These are phyloP conservation scores for Cheirogaleus medius DNA, from an alignment of 2,113 vertebrate genomes.

Conservation along the genomic window DNA sequence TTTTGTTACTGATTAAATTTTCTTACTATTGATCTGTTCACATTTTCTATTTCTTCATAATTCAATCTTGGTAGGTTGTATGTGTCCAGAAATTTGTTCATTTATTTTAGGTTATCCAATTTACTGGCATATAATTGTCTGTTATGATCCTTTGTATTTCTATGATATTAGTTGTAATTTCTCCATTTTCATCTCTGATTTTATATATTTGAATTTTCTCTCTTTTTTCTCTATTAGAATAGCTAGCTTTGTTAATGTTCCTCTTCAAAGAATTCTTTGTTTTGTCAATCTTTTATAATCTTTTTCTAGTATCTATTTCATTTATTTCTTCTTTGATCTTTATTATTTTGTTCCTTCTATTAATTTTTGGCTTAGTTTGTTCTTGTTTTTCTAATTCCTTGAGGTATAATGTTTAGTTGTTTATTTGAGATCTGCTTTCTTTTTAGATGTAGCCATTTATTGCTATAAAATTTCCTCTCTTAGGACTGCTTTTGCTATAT, in stretches of 20 bases:
- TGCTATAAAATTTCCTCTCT: neutral
- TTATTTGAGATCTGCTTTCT: neutral
- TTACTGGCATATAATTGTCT: neutral
- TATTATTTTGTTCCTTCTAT: neutral
- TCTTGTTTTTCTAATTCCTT: neutral
- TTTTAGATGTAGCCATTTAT: neutral
- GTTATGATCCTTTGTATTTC: neutral
- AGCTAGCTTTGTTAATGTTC: neutral
- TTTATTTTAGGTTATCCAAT: neutral
- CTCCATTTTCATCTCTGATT: neutral
- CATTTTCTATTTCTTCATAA: neutral
- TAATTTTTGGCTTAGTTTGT: neutral
- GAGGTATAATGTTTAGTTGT: neutral
- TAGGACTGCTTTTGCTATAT: neutral
- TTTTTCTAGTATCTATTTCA: neutral
- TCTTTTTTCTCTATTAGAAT: neutral
- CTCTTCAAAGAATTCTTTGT: neutral
- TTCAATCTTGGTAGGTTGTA: neutral
- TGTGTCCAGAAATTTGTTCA: neutral
- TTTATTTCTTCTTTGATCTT: neutral
- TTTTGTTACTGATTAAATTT: neutral
- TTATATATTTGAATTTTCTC: neutral
- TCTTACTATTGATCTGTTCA: neutral
- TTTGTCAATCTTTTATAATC: neutral
- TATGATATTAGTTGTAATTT: neutral